Evolutionary conservation across 2,888 invertebrate genomes (phyloP), one percentile per base, ranked within the genome.

Genomic region (Tetanocera ferruginea): DNA sequence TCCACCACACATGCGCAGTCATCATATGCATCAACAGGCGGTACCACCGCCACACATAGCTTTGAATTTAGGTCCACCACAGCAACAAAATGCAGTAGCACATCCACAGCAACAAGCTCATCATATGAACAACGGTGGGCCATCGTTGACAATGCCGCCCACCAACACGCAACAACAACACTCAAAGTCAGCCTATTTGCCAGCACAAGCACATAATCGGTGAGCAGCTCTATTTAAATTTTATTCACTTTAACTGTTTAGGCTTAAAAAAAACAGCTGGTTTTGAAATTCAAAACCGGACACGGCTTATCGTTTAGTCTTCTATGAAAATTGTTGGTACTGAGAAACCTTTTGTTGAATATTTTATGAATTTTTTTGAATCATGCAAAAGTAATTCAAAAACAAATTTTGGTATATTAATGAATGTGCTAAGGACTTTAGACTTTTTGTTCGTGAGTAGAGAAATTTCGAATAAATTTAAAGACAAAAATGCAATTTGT

Each of bases 1-100:
- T 5, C 55, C 77, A 49, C 73, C 75, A n/a, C 80, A 80, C 43
- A 75, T 80, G 77, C 78, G 72, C 37, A 75, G 49, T 51, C 80
- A 78, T 62, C 78, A 78, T 34, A 79, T 79, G 78, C 76, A 70
- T 66, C 75, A 62, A 17, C 70, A 70, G 49, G 25, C 76, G 49
- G 25, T 52, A 31, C 37, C 52, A n/a, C 52, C 67, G 17, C 66
- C 37, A 14, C 75, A 52, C 23, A 66, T 75, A 17, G 19, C 66
- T 11, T 55, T 75, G 31, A 75, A 75, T 75, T 67, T 75, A 23
- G 67, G 66, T 0, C 55, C 75, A 14, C 55, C 71, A 55, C 72
- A 57, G 37, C 72, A 70, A 28, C 71, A 31, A 55, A 72, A 60
- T 72, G 43, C 43, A 43, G 25, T 43, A 60, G 8, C 73, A 28